Base-by-base conservation (phyloP, 2,113 vertebrate genomes). In the Passer domesticus region DNA sequence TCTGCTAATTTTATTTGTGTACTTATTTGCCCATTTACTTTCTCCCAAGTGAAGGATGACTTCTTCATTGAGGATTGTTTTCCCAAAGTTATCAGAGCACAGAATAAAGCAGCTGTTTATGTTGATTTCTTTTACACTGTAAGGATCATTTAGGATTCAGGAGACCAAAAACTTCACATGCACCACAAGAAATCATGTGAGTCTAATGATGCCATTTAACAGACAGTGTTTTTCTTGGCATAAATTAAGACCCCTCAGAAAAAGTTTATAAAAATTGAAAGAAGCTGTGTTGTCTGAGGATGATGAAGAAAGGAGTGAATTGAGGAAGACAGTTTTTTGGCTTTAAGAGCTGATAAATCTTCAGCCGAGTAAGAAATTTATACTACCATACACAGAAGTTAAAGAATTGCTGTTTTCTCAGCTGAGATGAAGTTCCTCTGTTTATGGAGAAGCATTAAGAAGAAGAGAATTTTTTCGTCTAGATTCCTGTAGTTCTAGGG, bases 161-260 rank as follows among this genome's bases (percentile, higher is more conserved):
- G 88, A 94, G 77, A 60, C 73, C 43, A 82, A 58, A 67, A 64
- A 72, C 78, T 92, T 96, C 58, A 78, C 74, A 69, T 35, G 76
- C 55, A 64, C 89, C 67, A 39, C 46, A 89, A 95, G 91, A 91
- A 94, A 83, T 90, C 82, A 53, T 46, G 35, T 82, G 92, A 89
- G 73, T 89, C 94, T 96, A 94, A 96, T 91, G 90, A 90, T 90
- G 94, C 96, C 92, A 62, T 97, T 97, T 97, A 95, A 89, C 95
- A 94, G 89, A 85, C 68, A 59, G 33, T 67, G 74, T 90, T 82
- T 91, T 96, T 96, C 85, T 96, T 95, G 90, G 93, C 78, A 56
- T 93, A 92, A 94, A 93, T 95, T 92, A 93, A 92, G 92, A 95
- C 59, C 77, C 44, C 50, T 94, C 96, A 96, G 83, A 95, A 96